Evolutionary conservation across 2,113 vertebrate genomes (phyloP).

Genomic region (Verasper variegatus): DNA sequence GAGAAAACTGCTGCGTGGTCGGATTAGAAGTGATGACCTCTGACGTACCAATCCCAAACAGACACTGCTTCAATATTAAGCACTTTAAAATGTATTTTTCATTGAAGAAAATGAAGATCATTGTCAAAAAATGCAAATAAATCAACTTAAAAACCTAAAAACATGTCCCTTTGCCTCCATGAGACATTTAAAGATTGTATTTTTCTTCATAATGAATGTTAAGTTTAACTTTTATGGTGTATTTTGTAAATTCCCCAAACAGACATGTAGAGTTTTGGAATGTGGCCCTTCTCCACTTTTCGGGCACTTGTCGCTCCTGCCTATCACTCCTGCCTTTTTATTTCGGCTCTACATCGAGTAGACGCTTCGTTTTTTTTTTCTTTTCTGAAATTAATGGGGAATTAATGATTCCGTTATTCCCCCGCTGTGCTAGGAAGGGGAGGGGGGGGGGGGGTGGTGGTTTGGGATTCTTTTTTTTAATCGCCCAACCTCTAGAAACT

Average conservation of each 20-base stretch:
- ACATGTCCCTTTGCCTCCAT: neutral
- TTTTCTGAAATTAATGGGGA: slow-evolving; percentile 79
- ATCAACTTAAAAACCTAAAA: neutral
- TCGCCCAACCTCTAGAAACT: slow-evolving; percentile 76
- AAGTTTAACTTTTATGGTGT: slow-evolving; percentile 3
- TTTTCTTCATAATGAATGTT: slow-evolving; percentile 15
- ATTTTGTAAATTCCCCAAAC: neutral
- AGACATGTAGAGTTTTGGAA: slow-evolving; percentile 35
- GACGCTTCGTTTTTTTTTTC: slow-evolving; percentile 48
- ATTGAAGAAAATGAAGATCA: neutral
- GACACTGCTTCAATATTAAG: neutral
- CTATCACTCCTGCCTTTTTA: slow-evolving; percentile 52
- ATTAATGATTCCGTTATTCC: slow-evolving; percentile 83
- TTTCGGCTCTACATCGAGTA: slow-evolving; percentile 53
- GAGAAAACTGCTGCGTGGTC: neutral
- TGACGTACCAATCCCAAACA: neutral
- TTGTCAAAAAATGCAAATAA: neutral
- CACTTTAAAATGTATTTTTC: neutral
- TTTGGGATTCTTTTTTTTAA: slow-evolving; percentile 71
- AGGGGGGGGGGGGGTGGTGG: neutral
- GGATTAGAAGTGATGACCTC: neutral
- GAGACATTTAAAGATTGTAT: neutral
- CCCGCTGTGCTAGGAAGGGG: slow-evolving; percentile 69
- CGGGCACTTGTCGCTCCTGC: slow-evolving; percentile 71
- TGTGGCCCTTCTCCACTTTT: slow-evolving; percentile 43